Conservation (phyloP, 2,797 vertebrate genomes). For the Acrossocheilus fasciatus region DNA sequence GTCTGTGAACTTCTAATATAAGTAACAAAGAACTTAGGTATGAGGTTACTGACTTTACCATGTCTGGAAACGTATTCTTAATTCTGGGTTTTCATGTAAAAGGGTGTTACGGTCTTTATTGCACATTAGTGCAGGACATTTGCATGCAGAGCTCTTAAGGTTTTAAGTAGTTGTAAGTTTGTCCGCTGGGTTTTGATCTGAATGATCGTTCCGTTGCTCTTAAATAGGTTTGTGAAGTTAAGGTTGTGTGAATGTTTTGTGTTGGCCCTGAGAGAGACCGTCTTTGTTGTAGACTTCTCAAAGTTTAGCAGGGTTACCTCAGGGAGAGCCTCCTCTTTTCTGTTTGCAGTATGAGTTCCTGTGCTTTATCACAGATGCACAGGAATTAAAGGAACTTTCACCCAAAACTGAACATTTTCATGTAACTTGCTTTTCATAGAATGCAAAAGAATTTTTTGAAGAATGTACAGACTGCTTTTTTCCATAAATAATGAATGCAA, state of each 20-base stretch:
- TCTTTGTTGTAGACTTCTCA: neutral
- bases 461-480: neutral
- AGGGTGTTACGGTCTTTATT: neutral
- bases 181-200: neutral
- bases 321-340: neutral
- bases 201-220: neutral
- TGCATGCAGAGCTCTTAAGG: neutral
- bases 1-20: conserved; percentile 1
- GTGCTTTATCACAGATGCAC: neutral
- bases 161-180: neutral
- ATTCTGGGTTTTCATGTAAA: neutral
- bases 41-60: neutral
- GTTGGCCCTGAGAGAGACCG: neutral
- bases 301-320: neutral
- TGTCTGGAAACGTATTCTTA: neutral
- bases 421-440: neutral
- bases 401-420: neutral
- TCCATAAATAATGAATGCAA: too few relatives aligned
- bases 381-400: neutral
- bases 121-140: neutral
- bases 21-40: neutral
- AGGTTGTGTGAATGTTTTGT: neutral
- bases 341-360: neutral
- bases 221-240: neutral
- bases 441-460: neutral